Base-by-base conservation (phyloP, 2,888 invertebrate genomes). In the Galerucella calmariensis region DNA sequence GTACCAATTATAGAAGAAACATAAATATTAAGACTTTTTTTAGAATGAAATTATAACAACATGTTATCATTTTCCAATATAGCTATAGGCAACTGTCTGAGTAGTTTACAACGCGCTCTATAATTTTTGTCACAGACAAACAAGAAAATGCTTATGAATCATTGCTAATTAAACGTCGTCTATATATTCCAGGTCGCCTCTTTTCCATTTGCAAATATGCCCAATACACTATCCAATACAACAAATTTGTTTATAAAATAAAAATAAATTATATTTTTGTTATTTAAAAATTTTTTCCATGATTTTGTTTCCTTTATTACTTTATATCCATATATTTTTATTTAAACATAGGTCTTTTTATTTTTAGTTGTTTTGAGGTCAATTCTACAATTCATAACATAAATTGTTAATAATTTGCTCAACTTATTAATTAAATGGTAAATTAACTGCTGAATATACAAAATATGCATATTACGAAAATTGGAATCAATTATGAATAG, bases 61-160 rank as follows among this genome's bases (percentile, higher is more conserved):
- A 41, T 67, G 24, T 53, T 53, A 41, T 16, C 35, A 1, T 69
- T 61, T 69, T 59, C 41, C 44, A 59, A 59, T 59, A 59, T 69
- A 69, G 69, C 69, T 69, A 16, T 61, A 35, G 59, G 59, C 46
- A 58, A 59, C 27, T 51, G 59, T 59, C 59, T 59, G 59, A 41
- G 35, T 59, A 27, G 59, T 24, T 59, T 59, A 27, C 59, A 24
- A 59, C 12, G 6, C 27, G 14, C 59, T 24, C 24, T 20, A 24
- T 58, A 24, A 58, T 58, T 58, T 58, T 58, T 14, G 48, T 58
- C 8, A 58, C 20, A 58, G 58, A 20, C 24, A 24, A 58, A 58
- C 24, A 24, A 24, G 58, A 58, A 58, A 59, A 24, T 27, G 24
- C 59, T 27, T 9, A 11, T 59, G 59, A 59, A 27, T 27, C 27